phyloP scores from a whole-genome alignment of 2,113 vertebrate genomes.

The Oxyruncus cristatus region DNA sequence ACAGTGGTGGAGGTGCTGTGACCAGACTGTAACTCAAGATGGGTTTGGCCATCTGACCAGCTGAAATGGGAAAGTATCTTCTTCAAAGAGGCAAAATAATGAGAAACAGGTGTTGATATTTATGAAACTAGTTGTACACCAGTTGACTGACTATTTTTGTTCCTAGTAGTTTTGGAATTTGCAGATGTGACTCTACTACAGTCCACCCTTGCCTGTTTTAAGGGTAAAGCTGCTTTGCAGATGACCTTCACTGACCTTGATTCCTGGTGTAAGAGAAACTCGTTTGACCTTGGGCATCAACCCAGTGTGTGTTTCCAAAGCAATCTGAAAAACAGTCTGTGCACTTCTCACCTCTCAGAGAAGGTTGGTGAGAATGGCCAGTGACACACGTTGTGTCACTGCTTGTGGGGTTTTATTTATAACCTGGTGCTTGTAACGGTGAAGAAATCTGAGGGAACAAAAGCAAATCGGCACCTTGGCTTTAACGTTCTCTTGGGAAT shows the following conservation, averaged over 20 bases:
- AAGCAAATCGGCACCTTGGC: background rate
- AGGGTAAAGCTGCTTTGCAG: background rate
- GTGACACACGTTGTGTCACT: background rate
- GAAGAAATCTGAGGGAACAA: background rate
- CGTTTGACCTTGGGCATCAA: background rate
- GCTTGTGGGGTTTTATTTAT: background rate
- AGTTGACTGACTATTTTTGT: background rate
- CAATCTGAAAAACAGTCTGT: background rate
- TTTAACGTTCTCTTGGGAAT: background rate
- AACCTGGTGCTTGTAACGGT: background rate
- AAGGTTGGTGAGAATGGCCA: background rate
- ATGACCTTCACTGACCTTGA: background rate
- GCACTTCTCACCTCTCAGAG: background rate
- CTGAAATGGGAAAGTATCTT: background rate
- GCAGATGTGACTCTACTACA: background rate
- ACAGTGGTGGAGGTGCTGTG: background rate
- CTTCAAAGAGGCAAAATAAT: slow-evolving; percentile 6
- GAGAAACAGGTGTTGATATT: background rate
- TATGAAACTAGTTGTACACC: background rate
- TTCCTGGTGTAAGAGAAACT: background rate
- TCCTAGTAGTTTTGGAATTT: background rate
- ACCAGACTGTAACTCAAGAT: background rate
- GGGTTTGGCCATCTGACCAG: background rate
- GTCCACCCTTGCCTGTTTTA: rapidly evolving
- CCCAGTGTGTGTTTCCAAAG: background rate